Evolutionary conservation across 2,888 invertebrate genomes (phyloP).

Genomic region (Tenthredo distinguenda): DNA sequence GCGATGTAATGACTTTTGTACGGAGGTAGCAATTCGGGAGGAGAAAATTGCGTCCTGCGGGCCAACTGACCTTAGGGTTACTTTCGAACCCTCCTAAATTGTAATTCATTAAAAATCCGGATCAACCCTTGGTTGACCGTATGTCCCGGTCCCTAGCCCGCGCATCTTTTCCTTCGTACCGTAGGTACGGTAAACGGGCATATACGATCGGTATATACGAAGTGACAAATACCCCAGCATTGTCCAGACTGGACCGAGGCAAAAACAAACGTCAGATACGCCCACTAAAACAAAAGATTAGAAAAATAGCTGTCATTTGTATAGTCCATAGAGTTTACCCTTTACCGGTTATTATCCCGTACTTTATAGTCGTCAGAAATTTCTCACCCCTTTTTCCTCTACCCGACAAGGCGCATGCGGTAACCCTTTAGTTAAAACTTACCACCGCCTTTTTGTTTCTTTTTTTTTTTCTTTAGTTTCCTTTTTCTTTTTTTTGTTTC

Average conservation of each 20-base stretch:
- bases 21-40: not conserved
- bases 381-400: not conserved
- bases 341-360: slow-evolving; percentile 2
- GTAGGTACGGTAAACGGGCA: not conserved
- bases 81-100: slow-evolving; percentile 11
- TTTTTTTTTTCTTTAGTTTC: slow-evolving; percentile 54
- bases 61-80: slow-evolving; percentile 8
- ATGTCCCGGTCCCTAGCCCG: not conserved
- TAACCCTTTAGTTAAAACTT: slow-evolving; percentile 47
- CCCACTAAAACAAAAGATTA: slow-evolving; percentile 68
- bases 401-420: not conserved
- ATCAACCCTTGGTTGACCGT: slow-evolving; percentile 26
- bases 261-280: slow-evolving; percentile 67
- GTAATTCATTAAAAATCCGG: slow-evolving; percentile 22
- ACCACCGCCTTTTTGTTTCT: slow-evolving; percentile 35
- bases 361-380: not conserved
- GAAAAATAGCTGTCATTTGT: slow-evolving; percentile 67
- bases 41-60: no score
- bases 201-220: not conserved
- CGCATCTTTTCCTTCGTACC: not conserved
- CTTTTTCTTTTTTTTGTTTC: slow-evolving; percentile 58
- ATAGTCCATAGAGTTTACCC: slow-evolving; percentile 46
- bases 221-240: slow-evolving; percentile 66
- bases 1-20: not conserved
- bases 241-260: slow-evolving; percentile 66